Evolutionary conservation across 2,797 vertebrate species (phyloP).

Genomic region (Sebastes hopkinsi): DNA sequence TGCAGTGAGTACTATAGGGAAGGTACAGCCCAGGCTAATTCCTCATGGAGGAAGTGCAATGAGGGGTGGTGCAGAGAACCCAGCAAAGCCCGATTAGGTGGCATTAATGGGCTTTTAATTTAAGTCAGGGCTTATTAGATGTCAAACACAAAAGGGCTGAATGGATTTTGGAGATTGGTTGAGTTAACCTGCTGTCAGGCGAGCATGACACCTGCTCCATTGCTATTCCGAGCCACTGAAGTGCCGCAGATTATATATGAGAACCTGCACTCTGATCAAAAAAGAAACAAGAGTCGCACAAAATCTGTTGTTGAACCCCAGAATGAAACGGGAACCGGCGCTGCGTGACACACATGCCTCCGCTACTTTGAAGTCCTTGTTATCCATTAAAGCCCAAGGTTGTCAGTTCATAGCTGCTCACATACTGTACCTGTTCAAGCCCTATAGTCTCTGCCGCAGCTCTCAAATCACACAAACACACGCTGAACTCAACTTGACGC

Average conservation of each 20-base stretch:
- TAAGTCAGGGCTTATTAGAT: slow-evolving; percentile 75
- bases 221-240: slow-evolving; percentile 25
- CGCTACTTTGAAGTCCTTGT: slow-evolving; percentile 23
- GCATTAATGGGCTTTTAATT: slow-evolving; percentile 81
- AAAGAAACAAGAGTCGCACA: slow-evolving; percentile 34
- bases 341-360: background rate
- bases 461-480: slow-evolving; percentile 33
- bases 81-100: slow-evolving; percentile 68
- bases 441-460: background rate
- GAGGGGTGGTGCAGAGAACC: slow-evolving; percentile 37
- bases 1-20: slow-evolving; percentile 45
- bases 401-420: slow-evolving; percentile 18
- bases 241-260: slow-evolving; percentile 29
- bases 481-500: slow-evolving; percentile 50
- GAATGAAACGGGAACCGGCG: slow-evolving; percentile 2
- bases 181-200: slow-evolving; percentile 66
- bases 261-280: slow-evolving; percentile 44
- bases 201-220: slow-evolving; percentile 54
- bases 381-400: slow-evolving; percentile 20
- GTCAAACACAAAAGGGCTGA: slow-evolving; percentile 75
- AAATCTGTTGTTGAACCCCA: slow-evolving; percentile 24
- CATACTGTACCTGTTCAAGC: background rate
- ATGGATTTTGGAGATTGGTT: slow-evolving; percentile 71
- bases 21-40: slow-evolving; percentile 61
- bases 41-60: slow-evolving; percentile 47